A percentile compares a stretch with the other conserved stretches of the same genome.
Evolutionary conservation across 1,140 invertebrate species (phyloP).

Genomic region (Drosophila truncata): DNA sequence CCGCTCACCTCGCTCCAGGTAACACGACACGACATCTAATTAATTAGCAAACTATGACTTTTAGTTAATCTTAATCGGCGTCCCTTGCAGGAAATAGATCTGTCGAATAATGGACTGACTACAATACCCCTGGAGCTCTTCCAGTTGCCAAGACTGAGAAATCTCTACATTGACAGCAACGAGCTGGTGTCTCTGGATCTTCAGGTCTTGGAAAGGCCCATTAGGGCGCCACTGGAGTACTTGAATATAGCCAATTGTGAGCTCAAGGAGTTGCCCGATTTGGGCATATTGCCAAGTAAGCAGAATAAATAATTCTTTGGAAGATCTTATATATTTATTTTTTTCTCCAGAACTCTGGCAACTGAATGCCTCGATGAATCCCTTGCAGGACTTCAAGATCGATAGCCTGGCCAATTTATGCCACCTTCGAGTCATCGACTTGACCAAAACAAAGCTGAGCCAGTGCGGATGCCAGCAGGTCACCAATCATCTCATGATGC

Average conservation of each 20-base stretch:
- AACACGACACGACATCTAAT: conserved; percentile 50
- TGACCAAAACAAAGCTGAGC: conserved; percentile 64
- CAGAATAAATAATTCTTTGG: not conserved
- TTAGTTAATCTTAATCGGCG: conserved; percentile 29
- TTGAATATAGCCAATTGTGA: conserved; percentile 87
- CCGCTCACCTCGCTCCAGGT: conserved; percentile 86
- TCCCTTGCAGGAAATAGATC: conserved; percentile 86
- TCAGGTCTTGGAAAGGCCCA: conserved; percentile 85
- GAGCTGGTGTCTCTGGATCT: conserved; percentile 85
- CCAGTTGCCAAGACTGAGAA: conserved; percentile 87
- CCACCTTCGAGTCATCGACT: conserved; percentile 77
- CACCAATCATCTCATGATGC: conserved; percentile 66
- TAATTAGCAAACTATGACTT: conserved; percentile 32
- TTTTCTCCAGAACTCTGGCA: conserved; percentile 71
- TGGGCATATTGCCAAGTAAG: conserved; percentile 86
- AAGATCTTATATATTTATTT: not conserved
- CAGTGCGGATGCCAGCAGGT: conserved; percentile 75
- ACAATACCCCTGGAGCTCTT: conserved; percentile 87
- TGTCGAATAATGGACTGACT: conserved; percentile 87
- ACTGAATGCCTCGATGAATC: conserved; percentile 79
- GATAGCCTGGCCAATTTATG: conserved; percentile 73
- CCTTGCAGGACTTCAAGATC: conserved; percentile 61
- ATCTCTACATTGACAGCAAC: conserved; percentile 87
- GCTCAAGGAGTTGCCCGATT: conserved; percentile 86
- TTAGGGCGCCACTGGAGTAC: conserved; percentile 86